Evolutionary conservation across 2,888 invertebrate species (phyloP).

Genomic region (Folsomia manolachei): DNA sequence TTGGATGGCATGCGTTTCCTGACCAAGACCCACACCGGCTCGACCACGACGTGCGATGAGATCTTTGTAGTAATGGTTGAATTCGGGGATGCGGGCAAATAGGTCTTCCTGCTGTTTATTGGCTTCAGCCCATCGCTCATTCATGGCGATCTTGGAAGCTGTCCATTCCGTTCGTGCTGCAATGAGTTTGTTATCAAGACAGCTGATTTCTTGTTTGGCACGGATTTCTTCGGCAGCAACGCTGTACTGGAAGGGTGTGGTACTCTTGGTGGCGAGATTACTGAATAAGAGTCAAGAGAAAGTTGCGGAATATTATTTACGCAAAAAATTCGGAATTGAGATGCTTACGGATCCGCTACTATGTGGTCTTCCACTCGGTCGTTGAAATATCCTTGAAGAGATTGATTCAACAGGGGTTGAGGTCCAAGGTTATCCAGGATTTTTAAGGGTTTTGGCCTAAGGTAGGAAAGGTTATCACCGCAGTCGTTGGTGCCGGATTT

Average conservation of each 20-base stretch:
- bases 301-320: neutral
- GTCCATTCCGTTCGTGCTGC: constrained; percentile 32
- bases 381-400: neutral
- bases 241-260: constrained; percentile 19
- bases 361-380: neutral
- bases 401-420: neutral
- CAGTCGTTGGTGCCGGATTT: too few species aligned
- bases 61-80: constrained; percentile 40
- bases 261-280: neutral
- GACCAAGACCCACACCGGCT: neutral
- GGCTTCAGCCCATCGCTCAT: constrained; percentile 37
- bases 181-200: constrained; percentile 40
- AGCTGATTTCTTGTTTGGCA: constrained; percentile 34
- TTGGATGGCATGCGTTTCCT: constrained; percentile 16
- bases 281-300: too few species aligned
- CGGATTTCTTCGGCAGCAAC: constrained; percentile 35
- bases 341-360: neutral
- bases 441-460: too few species aligned
- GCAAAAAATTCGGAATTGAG: neutral
- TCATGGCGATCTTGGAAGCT: constrained; percentile 25
- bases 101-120: constrained; percentile 19
- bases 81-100: constrained; percentile 33
- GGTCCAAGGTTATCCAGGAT: neutral
- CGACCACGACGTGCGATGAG: neutral
- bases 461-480: too few species aligned